Evolutionary conservation across 2,888 invertebrate genomes (phyloP), one percentile per base, ranked within the genome.

Genomic region (Conus canariensis): DNA sequence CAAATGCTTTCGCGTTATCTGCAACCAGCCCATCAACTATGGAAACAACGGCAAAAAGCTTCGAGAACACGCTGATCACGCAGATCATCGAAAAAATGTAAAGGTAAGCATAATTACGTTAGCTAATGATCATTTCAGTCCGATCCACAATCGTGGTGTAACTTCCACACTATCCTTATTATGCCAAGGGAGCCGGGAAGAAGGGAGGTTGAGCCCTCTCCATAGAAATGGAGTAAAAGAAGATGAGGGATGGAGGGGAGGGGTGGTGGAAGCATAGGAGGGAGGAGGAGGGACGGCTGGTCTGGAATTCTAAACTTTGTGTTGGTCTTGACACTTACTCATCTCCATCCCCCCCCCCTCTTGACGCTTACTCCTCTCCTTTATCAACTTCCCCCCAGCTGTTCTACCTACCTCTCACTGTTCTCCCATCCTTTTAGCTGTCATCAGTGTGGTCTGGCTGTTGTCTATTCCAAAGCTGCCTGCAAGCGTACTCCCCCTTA

Each of bases 201-300:
- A 70, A 22, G 70, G 70, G 70, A 70, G 70, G 70, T 70, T 70
- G 70, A 70, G 70, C 70, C 74, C 22, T 8, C 74, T 74, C 74
- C 74, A 22, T 74, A n/a, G 25, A 74, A 74, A 74, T 74, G 74
- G 74, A 74, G 74, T n/a, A n/a, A 74, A 14, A 74, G 74, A 74
- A 74, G 45, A 2, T 45, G 45, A 45, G 45, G 45, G 45, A 45
- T 45, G 45, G 45, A 45, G 45, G 45, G 45, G 45, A 45, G 45
- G 45, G 45, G 45, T 45, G 45, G 45, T 45, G 45, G 45, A 45
- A 45, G 45, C 45, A 45, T 45, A 45, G 45, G 45, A 45, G 3
- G 45, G 45, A 45, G 45, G 45, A 45, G 45, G 45, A 45, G 45
- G 74, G 74, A 74, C 19, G 74, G 22, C 74, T 74, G 16, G 74